Conservation (phyloP, 1,140 invertebrate genomes). For the Lineus longissimus region DNA sequence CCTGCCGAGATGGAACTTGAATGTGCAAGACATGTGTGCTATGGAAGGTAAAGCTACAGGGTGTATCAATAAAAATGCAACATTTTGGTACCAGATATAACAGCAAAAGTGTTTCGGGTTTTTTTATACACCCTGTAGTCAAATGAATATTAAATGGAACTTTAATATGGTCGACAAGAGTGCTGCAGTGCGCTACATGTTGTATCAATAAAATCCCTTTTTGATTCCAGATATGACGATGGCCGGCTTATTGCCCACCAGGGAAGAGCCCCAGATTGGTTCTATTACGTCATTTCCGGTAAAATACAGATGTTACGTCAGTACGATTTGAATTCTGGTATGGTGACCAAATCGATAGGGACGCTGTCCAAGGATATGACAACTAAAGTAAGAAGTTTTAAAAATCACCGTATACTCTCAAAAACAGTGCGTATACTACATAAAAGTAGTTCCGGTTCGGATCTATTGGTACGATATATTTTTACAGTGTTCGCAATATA, state of each 20-base stretch:
- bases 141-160: too few relatives aligned
- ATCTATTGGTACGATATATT: too few relatives aligned
- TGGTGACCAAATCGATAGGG: conserved; percentile 37
- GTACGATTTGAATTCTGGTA: conserved; percentile 39
- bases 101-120: too few relatives aligned
- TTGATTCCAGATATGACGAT: conserved; percentile 48
- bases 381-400: conserved; percentile 38
- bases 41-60: conserved; percentile 33
- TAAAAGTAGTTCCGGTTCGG: too few relatives aligned
- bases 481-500: too few relatives aligned
- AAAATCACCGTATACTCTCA: too few relatives aligned
- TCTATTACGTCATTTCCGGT: conserved; percentile 46
- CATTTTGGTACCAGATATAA: too few relatives aligned
- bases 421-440: too few relatives aligned
- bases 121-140: too few relatives aligned
- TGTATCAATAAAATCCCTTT: too few relatives aligned
- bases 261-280: conserved; percentile 37
- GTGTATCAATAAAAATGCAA: background rate
- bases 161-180: too few relatives aligned
- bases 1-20: conserved; percentile 41
- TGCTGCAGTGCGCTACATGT: too few relatives aligned
- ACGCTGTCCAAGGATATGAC: conserved; percentile 39
- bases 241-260: conserved; percentile 42
- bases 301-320: conserved; percentile 43
- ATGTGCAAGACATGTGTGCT: conserved; percentile 39